Percentiles rank a stretch among this genome's conserved stretches.
Evolutionary conservation across 1,140 invertebrate genomes (phyloP).

Genomic region (Littorina saxatilis): DNA sequence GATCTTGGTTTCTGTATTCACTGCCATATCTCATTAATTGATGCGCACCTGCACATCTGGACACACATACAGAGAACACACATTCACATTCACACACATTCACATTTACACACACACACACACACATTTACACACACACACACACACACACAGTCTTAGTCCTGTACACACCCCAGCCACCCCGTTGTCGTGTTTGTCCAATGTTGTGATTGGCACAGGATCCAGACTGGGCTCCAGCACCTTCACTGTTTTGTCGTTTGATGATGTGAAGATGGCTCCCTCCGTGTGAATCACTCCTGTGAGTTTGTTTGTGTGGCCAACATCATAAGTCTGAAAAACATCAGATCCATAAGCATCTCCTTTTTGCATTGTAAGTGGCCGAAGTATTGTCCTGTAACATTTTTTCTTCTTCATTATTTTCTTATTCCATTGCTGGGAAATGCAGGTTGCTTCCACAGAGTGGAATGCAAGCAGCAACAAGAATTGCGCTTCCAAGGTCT

Average conservation of each 20-base stretch:
- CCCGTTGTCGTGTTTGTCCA: conserved; percentile 52
- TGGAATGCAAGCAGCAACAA: background rate
- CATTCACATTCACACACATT: background rate
- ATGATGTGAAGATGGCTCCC: conserved; percentile 63
- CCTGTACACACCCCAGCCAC: conserved; percentile 40
- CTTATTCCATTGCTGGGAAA: too few relatives aligned
- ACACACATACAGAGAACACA: background rate
- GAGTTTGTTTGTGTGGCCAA: conserved; percentile 62
- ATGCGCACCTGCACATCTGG: background rate
- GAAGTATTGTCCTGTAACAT: too few relatives aligned
- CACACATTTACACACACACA: background rate
- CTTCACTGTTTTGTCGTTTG: conserved; percentile 60
- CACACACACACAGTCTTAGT: too few relatives aligned
- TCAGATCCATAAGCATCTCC: background rate
- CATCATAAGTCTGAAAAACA: conserved; percentile 58
- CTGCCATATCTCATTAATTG: too few relatives aligned
- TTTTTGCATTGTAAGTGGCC: too few relatives aligned
- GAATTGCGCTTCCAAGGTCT: too few relatives aligned
- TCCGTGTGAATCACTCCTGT: conserved; percentile 57
- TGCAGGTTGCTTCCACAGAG: too few relatives aligned
- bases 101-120: background rate
- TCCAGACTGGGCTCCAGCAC: conserved; percentile 61
- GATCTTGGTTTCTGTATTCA: too few relatives aligned
- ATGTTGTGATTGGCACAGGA: conserved; percentile 53
- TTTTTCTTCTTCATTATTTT: too few relatives aligned